Evolutionary conservation across 2,888 invertebrate genomes (phyloP).

Genomic region (Apomyelois bistriatella): DNA sequence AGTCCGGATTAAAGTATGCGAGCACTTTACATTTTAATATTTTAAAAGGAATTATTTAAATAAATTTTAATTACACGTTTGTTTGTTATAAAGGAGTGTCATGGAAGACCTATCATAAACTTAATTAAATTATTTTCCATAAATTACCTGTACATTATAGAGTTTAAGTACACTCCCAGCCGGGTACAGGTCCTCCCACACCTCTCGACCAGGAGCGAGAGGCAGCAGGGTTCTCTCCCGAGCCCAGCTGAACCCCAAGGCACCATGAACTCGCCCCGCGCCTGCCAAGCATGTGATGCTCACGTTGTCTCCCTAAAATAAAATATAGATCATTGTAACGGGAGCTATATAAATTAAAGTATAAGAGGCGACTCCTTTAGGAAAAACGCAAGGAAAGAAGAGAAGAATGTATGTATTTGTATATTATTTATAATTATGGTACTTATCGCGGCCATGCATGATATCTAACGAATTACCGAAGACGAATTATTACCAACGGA

Average conservation of each 20-base stretch:
- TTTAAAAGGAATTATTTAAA: neutral
- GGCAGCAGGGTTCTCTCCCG: slow-evolving; percentile 87
- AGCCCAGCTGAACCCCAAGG: slow-evolving; percentile 91
- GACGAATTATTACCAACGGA: too few relatives aligned
- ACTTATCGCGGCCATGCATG: too few relatives aligned
- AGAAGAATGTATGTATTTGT: too few relatives aligned
- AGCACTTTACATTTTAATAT: slow-evolving; percentile 1
- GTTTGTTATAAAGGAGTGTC: too few relatives aligned
- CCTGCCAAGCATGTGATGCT: slow-evolving; percentile 85
- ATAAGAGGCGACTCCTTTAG: too few relatives aligned
- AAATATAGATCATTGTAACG: too few relatives aligned
- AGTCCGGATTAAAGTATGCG: neutral
- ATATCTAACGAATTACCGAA: too few relatives aligned
- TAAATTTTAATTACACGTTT: neutral
- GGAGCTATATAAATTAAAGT: too few relatives aligned
- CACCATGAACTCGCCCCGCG: slow-evolving; percentile 81
- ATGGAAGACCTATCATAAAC: too few relatives aligned
- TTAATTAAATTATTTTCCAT: too few relatives aligned
- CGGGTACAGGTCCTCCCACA: slow-evolving; percentile 92
- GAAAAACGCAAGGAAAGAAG: too few relatives aligned
- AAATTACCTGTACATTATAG: slow-evolving; percentile 87
- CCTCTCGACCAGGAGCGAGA: slow-evolving; percentile 86
- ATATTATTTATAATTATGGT: too few relatives aligned
- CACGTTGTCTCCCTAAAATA: slow-evolving; percentile 82
- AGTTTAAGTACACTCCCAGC: slow-evolving; percentile 91